A percentile compares a stretch with the other conserved stretches of the same genome.
These are phyloP conservation scores for Paramormyrops kingsleyae DNA, from an alignment of 2,113 vertebrate species.

Conservation along the genomic window DNA sequence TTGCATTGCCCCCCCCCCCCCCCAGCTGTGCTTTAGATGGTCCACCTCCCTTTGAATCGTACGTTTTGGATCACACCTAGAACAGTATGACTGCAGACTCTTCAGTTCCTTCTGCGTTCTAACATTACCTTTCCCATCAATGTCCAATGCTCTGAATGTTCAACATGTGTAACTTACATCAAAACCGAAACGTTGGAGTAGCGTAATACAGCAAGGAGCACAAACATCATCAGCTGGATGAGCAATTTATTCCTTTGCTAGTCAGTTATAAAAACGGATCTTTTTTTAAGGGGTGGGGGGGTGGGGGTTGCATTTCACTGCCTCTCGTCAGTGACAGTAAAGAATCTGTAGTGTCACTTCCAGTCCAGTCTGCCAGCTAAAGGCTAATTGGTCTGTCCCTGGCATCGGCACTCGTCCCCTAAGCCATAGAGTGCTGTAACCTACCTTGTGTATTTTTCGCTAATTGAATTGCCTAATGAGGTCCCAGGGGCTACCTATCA, in stretches of 20 bases:
- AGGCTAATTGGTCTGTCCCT: slow-evolving; percentile 54
- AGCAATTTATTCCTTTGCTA: slow-evolving; percentile 14
- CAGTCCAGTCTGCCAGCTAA: slow-evolving; percentile 26
- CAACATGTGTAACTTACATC: not conserved
- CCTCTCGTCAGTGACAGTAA: not conserved
- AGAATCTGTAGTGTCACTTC: slow-evolving; percentile 23
- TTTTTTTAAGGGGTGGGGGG: not conserved
- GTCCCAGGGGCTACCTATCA: slow-evolving; percentile 67
- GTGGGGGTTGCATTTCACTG: not conserved
- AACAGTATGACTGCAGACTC: not conserved
- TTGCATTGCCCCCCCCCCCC: not conserved
- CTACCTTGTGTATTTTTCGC: slow-evolving; percentile 64
- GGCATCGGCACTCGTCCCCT: slow-evolving; percentile 52
- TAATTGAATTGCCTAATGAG: slow-evolving; percentile 76
- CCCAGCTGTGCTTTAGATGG: not conserved
- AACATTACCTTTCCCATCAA: not conserved
- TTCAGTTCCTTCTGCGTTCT: not conserved
- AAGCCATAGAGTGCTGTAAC: slow-evolving; percentile 62
- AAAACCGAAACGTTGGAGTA: not conserved
- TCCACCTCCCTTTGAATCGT: not conserved
- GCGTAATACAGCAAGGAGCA: not conserved
- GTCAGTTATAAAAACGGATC: not conserved
- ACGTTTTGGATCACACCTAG: not conserved
- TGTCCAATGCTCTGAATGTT: not conserved
- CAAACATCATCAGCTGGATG: not conserved